Conservation (phyloP, 2,113 vertebrate genomes). For the human region DNA sequence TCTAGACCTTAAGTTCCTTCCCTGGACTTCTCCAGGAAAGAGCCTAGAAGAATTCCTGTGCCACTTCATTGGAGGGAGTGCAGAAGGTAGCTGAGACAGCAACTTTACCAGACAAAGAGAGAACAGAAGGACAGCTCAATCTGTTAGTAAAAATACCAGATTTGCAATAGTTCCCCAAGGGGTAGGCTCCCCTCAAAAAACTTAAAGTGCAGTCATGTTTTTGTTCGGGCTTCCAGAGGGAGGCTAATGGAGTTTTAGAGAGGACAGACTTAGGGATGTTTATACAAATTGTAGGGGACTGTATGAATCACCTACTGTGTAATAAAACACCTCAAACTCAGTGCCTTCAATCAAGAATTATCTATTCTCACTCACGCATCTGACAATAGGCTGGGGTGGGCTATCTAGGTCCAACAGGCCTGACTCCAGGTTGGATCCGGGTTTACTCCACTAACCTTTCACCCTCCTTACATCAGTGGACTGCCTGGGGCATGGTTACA, state of each 20-base stretch:
- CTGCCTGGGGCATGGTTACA: not conserved
- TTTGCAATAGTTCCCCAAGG: not conserved
- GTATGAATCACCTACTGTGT: not conserved
- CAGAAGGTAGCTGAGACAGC: not conserved
- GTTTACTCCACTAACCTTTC: not conserved
- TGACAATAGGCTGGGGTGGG: not conserved
- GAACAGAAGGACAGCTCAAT: not conserved
- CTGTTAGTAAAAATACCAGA: not conserved
- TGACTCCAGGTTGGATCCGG: not conserved
- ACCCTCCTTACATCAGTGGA: not conserved
- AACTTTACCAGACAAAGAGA: not conserved
- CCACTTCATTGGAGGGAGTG: not conserved
- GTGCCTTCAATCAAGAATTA: not conserved
- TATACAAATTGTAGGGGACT: not conserved
- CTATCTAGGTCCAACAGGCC: not conserved
- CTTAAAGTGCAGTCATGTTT: not conserved
- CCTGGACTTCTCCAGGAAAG: not conserved
- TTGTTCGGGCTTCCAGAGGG: not conserved
- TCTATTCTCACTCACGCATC: not conserved
- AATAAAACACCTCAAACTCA: not conserved
- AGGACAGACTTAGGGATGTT: not conserved
- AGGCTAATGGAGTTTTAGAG: not conserved
- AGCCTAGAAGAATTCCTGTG: not conserved
- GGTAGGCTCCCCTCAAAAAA: not conserved
- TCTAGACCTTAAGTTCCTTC: not conserved